A percentile compares a stretch with the other conserved stretches of the same genome.
These are phyloP conservation scores for Scomber scombrus DNA, from an alignment of 2,113 vertebrate species.

Conservation along the genomic window DNA sequence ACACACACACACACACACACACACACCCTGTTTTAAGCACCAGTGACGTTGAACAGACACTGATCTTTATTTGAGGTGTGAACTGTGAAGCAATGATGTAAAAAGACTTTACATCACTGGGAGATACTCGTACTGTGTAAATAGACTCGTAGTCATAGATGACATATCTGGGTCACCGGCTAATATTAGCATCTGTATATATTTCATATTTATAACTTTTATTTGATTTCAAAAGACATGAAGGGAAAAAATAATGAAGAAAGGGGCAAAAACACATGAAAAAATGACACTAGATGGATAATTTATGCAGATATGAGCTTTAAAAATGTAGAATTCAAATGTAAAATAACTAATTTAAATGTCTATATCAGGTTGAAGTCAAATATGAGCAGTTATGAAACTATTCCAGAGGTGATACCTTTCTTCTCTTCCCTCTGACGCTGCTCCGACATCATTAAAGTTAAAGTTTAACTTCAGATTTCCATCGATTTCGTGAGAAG, in stretches of 20 bases:
- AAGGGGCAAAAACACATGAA: neutral
- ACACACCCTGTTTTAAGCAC: slow-evolving; percentile 1
- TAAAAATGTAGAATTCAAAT: no score
- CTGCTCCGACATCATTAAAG: neutral
- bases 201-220: neutral
- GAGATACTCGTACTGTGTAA: slow-evolving; percentile 4
- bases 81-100: neutral
- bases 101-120: slow-evolving; percentile 40
- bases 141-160: slow-evolving; percentile 31
- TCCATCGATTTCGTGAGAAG: neutral
- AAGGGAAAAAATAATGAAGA: neutral
- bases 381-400: no score
- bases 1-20: slow-evolving; percentile 3
- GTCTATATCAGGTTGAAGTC: no score
- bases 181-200: neutral
- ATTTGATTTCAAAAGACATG: neutral
- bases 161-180: slow-evolving; percentile 5
- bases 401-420: neutral
- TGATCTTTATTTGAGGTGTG: slow-evolving; percentile 34
- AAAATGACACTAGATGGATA: neutral
- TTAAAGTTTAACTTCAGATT: slow-evolving; percentile 27
- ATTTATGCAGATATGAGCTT: no score
- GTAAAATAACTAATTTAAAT: no score
- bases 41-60: slow-evolving; percentile 47
- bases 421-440: neutral